A percentile compares a stretch with the other conserved stretches of the same genome.
Conservation (phyloP, 1,140 invertebrate genomes). For the Caenorhabditis elegans region WBcel235 BX284602.5:9369001-9369500, state of each 20-base stretch:
- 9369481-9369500: neutral
- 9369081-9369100: too few species aligned
- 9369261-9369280: neutral
- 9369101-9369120: too few species aligned
- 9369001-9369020: neutral
- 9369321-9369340: neutral
- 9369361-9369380: neutral
- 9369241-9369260: neutral
- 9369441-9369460: neutral
- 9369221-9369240: neutral
- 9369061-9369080: too few species aligned
- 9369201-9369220: neutral
- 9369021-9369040: neutral
- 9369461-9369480: neutral
- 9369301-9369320: neutral
- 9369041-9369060: neutral
- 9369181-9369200: conserved; percentile 21
- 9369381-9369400: neutral
- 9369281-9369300: neutral
- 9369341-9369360: neutral
- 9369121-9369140: too few species aligned
- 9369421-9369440: too few species aligned
- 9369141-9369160: too few species aligned
- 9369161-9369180: neutral
- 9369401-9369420: neutral